A percentile compares a stretch with the other conserved stretches of the same genome.
These are phyloP conservation scores for Zaprionus africanus DNA, from an alignment of 1,140 invertebrate genomes.

Conservation along the genomic window DNA sequence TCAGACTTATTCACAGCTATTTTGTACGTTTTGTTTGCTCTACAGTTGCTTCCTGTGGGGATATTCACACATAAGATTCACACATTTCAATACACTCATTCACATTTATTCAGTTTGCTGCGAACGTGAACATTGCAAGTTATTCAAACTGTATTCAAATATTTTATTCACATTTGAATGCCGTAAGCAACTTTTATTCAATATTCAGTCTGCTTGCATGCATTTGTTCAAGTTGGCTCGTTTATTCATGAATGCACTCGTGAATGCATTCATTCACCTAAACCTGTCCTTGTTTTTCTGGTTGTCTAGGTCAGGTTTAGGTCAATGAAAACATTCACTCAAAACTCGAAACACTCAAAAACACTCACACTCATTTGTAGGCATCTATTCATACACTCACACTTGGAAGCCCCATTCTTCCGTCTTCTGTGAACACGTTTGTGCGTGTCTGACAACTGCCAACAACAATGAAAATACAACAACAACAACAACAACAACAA, in stretches of 20 bases:
- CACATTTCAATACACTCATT: not conserved
- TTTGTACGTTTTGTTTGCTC: no score
- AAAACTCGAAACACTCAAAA: not conserved
- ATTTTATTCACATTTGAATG: no score
- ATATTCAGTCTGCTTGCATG: not conserved
- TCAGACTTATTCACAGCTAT: not conserved
- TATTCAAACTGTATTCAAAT: not conserved
- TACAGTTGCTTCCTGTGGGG: no score
- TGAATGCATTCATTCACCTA: not conserved
- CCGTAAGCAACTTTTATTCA: no score
- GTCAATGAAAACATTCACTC: not conserved
- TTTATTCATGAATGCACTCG: not conserved
- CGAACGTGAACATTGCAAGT: not conserved
- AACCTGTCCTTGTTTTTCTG: not conserved
- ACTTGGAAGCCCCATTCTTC: not conserved
- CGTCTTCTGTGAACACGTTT: slow-evolving; percentile 19
- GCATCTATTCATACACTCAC: not conserved
- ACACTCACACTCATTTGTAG: not conserved
- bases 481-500: slow-evolving; percentile 1
- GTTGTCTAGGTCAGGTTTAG: not conserved
- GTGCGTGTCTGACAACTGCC: slow-evolving; percentile 18
- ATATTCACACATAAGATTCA: no score
- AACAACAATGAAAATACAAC: slow-evolving; percentile 11
- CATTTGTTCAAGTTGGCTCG: not conserved
- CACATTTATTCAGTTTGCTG: no score